Evolutionary conservation across 1,140 invertebrate species (phyloP).

Genomic region (Diorhabda elongata): DNA sequence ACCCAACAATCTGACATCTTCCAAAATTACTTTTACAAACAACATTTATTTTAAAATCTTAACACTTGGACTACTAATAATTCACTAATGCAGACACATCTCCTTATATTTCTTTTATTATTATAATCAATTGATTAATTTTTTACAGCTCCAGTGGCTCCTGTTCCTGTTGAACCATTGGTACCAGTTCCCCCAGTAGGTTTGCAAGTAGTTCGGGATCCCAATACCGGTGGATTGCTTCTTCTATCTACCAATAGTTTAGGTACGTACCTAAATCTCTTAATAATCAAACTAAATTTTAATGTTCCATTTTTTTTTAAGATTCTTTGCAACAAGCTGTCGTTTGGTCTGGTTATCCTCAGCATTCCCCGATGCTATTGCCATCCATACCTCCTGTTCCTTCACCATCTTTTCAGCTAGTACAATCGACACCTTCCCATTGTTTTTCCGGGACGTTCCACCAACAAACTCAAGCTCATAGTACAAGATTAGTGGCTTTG

Average conservation of each 20-base stretch:
- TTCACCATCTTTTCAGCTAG: constrained; percentile 59
- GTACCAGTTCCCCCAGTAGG: constrained; percentile 64
- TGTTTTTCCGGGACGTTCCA: constrained; percentile 50
- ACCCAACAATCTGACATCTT: neutral
- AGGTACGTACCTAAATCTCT: constrained; percentile 48
- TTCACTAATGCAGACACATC: too few species aligned
- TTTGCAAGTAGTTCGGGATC: constrained; percentile 77
- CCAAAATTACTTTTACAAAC: too few species aligned
- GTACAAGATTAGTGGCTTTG: constrained; percentile 54
- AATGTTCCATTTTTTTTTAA: constrained; percentile 43
- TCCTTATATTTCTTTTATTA: too few species aligned
- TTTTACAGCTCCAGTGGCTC: constrained; percentile 47
- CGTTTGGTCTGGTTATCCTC: constrained; percentile 66
- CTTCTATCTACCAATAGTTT: constrained; percentile 65
- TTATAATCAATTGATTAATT: constrained; percentile 19
- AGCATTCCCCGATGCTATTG: constrained; percentile 57
- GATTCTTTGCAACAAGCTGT: constrained; percentile 72
- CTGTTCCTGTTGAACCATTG: constrained; percentile 65
- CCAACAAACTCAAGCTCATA: constrained; percentile 58
- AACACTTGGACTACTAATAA: too few species aligned
- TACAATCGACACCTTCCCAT: constrained; percentile 54
- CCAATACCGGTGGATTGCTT: constrained; percentile 72
- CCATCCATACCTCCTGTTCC: constrained; percentile 50
- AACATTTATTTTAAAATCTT: too few species aligned
- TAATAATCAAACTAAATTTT: neutral